Evolutionary conservation across 1,140 invertebrate species (phyloP), one percentile per base, ranked within the genome.

Genomic region (Acromyrmex charruanus): DNA sequence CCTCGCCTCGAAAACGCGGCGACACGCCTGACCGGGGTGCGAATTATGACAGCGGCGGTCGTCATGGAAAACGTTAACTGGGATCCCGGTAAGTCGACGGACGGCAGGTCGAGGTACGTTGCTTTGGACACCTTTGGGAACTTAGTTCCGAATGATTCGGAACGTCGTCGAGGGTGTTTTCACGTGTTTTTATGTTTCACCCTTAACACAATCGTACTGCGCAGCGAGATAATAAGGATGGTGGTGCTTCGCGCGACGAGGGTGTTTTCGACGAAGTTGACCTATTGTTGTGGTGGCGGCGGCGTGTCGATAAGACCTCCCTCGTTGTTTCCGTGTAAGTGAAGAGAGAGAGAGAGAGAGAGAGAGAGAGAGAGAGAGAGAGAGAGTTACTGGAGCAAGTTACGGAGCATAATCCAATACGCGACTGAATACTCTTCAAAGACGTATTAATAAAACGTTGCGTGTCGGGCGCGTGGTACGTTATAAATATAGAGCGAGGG

Each of bases 31-130:
- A 68, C 66, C 59, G 65, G n/a, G 44, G 88, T 74, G 84, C 89
- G 88, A 94, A 96, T 94, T 94, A 96, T 96, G 96, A 96, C 95
- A 94, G 95, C 95, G 94, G 95, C 93, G 93, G 94, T 96, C 92
- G 95, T 96, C 94, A 96, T 96, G 95, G 96, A 96, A 86, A 96
- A 96, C 91, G 95, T 96, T 84, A 96, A 96, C 93, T 96, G 96
- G 96, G 96, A 97, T 95, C 96, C 96, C 93, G 96, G 96, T 97
- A 94, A 96, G 94, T 88, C 28, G 53, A 71, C 14, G 5, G 18
- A 12, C 51, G 51, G 12, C 51, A 4, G 16, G 10, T 18, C 12
- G 6, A 79, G 14, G 25, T n/a, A n/a, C 16, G 3, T 2, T 16
- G 16, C 12, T 3, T 2, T 16, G 35, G 28, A 7, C 59, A 61